A percentile compares a stretch with the other conserved stretches of the same genome.
phyloP scores from a whole-genome alignment of 37 sponge, comb jelly and placozoan species.

The Agelas oroides region DNA sequence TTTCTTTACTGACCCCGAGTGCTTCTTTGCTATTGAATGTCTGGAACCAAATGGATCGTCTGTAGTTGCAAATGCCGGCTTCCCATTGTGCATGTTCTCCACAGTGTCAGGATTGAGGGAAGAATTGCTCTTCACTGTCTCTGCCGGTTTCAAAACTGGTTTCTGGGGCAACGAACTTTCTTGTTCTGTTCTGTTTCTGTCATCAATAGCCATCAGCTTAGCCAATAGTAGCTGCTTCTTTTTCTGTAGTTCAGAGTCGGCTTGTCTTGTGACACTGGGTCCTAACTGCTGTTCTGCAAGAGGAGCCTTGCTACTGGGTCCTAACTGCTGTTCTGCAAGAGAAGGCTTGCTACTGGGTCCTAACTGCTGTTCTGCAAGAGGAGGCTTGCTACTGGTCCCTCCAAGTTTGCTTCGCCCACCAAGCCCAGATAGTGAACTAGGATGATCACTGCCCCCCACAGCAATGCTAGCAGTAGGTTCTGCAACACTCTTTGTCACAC shows the following conservation, averaged over 20 bases:
- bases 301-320: neutral
- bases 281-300: neutral
- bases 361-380: neutral
- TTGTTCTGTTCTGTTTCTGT: too few species aligned
- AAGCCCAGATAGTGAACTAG: neutral
- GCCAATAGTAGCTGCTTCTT: slow-evolving; percentile 52
- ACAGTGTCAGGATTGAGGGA: slow-evolving; percentile 13
- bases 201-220: slow-evolving; percentile 66
- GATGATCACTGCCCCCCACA: neutral
- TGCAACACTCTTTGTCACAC: neutral
- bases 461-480: neutral
- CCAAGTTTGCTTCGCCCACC: too few species aligned
- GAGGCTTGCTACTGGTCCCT: neutral
- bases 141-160: too few species aligned
- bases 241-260: neutral
- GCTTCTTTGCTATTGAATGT: slow-evolving; percentile 14
- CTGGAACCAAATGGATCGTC: slow-evolving; percentile 77
- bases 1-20: neutral
- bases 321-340: neutral
- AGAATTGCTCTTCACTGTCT: neutral
- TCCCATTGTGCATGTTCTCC: slow-evolving; percentile 82
- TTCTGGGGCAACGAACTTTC: slow-evolving; percentile 1
- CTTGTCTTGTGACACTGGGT: neutral
- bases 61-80: slow-evolving; percentile 72
- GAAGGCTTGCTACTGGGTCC: neutral